Base-by-base conservation (phyloP, 1,140 invertebrate genomes). In the Sitophilus oryzae region DNA sequence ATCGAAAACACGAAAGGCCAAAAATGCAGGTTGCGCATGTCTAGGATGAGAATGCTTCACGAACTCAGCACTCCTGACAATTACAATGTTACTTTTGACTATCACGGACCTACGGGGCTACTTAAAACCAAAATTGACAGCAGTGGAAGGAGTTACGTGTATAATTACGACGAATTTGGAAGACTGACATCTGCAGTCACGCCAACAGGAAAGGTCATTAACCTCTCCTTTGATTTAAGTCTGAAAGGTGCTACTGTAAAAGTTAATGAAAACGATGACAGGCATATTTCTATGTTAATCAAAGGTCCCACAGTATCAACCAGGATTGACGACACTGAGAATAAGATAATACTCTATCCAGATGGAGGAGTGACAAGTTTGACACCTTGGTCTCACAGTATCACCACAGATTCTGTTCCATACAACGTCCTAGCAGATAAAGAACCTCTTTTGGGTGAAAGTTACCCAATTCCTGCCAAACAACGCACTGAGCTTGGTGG, bases 131-230 rank as follows among this genome's bases (percentile, higher is more conserved):
- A 92, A 69, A 76, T 91, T 34, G 91, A 95, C 66, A 91, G 89
- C 22, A 89, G 90, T 3, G 94, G 93, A 2, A 78, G 91, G 48
- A 91, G 89, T 46, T 94, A 91, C 66, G 88, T 95, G 1, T 98
- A 97, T 71, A 88, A 91, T 66, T 98, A 96, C 66, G 93, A 98
- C 67, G 88, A 91, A 66, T 96, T 95, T 71, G 94, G 94, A 10
- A 81, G 94, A 59, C 74, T 97, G 0, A 90, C 87, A 2, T 86
- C 85, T 3, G 89, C 91, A 2, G 88, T 96, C 0, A 93, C 91
- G 3, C 93, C 94, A 0, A 96, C 92, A 18, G 94, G 92, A 1
- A 85, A 90, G 74, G 83, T 93, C 1, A 88, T 93, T 30, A 85
- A 82, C 40, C 70, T 96, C 0, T 83, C 83, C 1, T 94, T 94